These are phyloP conservation scores for Isichthys henryi DNA, from an alignment of 2,113 vertebrate species.

Conservation along the genomic window DNA sequence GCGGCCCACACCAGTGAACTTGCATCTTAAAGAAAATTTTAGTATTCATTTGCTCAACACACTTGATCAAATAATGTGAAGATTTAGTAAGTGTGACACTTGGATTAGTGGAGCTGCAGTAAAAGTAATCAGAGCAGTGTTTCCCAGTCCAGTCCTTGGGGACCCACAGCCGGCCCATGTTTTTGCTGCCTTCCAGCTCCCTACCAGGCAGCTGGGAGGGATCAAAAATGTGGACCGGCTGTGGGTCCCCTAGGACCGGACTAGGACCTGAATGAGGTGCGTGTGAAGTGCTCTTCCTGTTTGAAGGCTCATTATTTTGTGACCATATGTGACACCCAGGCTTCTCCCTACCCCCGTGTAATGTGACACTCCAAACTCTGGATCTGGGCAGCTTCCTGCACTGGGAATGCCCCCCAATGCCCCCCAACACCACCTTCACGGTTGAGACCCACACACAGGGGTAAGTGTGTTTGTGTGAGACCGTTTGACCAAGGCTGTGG, in stretches of 20 bases:
- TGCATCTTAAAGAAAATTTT: neutral
- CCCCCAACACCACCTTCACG: slow-evolving; percentile 48
- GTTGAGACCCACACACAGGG: slow-evolving; percentile 52
- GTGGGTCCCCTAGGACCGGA: neutral
- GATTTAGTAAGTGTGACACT: neutral
- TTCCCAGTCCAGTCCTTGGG: neutral
- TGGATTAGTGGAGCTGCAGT: neutral
- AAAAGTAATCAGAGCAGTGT: neutral
- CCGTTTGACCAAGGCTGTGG: neutral
- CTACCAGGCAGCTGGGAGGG: neutral
- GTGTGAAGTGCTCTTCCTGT: slow-evolving; percentile 22
- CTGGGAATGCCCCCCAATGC: slow-evolving; percentile 52
- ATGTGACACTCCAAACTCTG: slow-evolving; percentile 41
- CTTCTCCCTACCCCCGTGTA: slow-evolving; percentile 42
- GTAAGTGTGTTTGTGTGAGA: slow-evolving; percentile 29
- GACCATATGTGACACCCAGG: slow-evolving; percentile 38
- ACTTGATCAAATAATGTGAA: neutral
- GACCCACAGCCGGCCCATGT: neutral
- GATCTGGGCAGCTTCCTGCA: slow-evolving; percentile 54
- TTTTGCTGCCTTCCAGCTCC: neutral
- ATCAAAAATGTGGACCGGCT: no score
- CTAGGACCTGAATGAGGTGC: neutral
- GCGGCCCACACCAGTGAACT: neutral
- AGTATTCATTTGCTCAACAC: neutral
- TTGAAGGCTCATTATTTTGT: slow-evolving; percentile 32